Percentiles rank a stretch among this genome's conserved stretches.
Evolutionary conservation across 2,888 invertebrate genomes (phyloP).

Genomic region (Arrhopalites spinosus): DNA sequence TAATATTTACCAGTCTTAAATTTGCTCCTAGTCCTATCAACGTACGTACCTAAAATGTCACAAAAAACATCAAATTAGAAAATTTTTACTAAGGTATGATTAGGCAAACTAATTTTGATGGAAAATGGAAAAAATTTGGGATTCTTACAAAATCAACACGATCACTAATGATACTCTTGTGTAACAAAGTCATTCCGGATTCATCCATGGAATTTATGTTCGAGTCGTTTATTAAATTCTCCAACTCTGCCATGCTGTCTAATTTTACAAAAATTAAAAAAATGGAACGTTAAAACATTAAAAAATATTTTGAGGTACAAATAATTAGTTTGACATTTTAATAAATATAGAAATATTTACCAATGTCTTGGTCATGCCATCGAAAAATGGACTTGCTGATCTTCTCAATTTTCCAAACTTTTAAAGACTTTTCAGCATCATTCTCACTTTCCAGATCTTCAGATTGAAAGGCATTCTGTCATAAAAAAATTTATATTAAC

Average conservation of each 20-base stretch:
- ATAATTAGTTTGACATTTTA: too few species aligned
- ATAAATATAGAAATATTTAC: too few species aligned
- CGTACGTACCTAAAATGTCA: conserved; percentile 53
- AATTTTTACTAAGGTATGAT: not conserved
- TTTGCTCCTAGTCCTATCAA: conserved; percentile 54
- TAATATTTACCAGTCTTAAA: conserved; percentile 51
- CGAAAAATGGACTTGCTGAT: too few species aligned
- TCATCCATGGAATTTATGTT: conserved; percentile 55
- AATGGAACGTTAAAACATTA: too few species aligned
- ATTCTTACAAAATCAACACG: conserved; percentile 55
- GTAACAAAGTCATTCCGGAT: conserved; percentile 53
- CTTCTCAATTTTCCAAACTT: too few species aligned
- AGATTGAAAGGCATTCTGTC: conserved; percentile 46
- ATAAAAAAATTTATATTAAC: not conserved
- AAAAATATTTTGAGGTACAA: too few species aligned
- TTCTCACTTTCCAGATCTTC: too few species aligned
- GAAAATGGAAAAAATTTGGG: not conserved
- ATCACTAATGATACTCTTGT: conserved; percentile 54
- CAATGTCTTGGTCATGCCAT: too few species aligned
- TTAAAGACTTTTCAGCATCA: too few species aligned
- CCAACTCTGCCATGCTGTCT: conserved; percentile 50
- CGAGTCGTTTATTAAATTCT: conserved; percentile 53
- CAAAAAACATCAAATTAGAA: conserved; percentile 24
- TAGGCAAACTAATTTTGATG: not conserved
- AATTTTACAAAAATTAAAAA: conserved; percentile 50